Conservation (phyloP, 2,113 vertebrate species). For the Tenrec ecaudatus region DNA sequence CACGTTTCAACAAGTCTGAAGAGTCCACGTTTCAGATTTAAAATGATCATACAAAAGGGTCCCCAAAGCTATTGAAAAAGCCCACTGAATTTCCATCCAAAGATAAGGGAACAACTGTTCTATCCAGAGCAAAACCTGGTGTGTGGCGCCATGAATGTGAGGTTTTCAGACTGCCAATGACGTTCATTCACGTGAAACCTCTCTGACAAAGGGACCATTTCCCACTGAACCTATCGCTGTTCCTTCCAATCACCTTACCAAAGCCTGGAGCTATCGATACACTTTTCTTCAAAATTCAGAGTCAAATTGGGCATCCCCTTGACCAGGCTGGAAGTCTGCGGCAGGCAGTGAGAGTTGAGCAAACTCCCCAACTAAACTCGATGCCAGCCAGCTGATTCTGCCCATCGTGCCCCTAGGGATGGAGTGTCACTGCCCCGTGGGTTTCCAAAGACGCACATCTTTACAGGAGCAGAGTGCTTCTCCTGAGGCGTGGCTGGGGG, state of each 20-base stretch:
- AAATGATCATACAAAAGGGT: conserved; percentile 91
- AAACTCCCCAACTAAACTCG: too few species aligned
- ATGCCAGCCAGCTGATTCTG: too few species aligned
- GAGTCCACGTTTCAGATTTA: conserved; percentile 88
- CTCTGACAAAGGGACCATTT: conserved; percentile 41
- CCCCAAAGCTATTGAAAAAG: conserved; percentile 89
- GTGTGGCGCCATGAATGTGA: conserved; percentile 74
- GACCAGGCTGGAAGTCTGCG: neutral
- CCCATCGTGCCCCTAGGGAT: too few species aligned
- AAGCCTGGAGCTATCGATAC: conserved; percentile 47
- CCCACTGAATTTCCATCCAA: conserved; percentile 85
- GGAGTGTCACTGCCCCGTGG: too few species aligned
- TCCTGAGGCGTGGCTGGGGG: too few species aligned
- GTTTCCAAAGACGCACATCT: too few species aligned
- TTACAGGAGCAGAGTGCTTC: too few species aligned
- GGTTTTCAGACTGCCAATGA: conserved; percentile 79
- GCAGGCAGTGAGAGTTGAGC: neutral
- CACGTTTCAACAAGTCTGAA: conserved; percentile 84
- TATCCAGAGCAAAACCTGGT: conserved; percentile 65
- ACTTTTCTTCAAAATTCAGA: conserved; percentile 70
- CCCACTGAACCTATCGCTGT: conserved; percentile 48
- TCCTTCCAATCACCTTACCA: conserved; percentile 59
- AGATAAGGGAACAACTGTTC: conserved; percentile 78
- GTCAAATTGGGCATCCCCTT: conserved; percentile 67
- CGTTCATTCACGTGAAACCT: conserved; percentile 74